Evolutionary conservation across 2,113 vertebrate genomes (phyloP).

Genomic region (Campylorhamphus procurvoides): DNA sequence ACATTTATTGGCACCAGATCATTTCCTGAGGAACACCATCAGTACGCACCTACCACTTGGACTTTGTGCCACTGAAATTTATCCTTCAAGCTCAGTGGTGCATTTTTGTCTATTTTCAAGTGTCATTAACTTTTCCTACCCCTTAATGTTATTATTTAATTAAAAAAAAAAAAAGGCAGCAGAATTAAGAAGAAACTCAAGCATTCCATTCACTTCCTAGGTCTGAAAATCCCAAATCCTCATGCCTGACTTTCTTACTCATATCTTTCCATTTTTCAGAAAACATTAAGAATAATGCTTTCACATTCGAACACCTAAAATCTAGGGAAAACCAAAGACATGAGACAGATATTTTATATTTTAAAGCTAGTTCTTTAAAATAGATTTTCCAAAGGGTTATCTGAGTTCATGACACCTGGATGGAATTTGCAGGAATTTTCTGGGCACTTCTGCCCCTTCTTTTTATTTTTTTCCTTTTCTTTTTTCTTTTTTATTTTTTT

Average conservation of each 20-base stretch:
- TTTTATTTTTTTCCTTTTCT: background rate
- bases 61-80: background rate
- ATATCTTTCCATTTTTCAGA: background rate
- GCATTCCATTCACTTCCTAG: background rate
- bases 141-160: background rate
- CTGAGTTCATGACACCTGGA: conserved; percentile 16
- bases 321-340: background rate
- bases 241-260: background rate
- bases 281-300: background rate
- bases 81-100: background rate
- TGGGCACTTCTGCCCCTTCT: background rate
- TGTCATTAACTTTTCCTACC: background rate
- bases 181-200: background rate
- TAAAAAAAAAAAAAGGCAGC: background rate
- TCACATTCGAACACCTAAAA: background rate
- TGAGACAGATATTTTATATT: background rate
- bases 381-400: background rate
- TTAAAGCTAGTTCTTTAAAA: background rate
- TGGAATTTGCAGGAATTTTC: background rate
- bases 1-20: background rate
- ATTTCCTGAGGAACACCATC: background rate
- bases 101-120: background rate
- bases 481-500: background rate
- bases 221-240: background rate
- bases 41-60: background rate